Evolutionary conservation across 2,797 vertebrate species (phyloP), one percentile per base, ranked within the genome.

Genomic region (Rachycentron canadum): DNA sequence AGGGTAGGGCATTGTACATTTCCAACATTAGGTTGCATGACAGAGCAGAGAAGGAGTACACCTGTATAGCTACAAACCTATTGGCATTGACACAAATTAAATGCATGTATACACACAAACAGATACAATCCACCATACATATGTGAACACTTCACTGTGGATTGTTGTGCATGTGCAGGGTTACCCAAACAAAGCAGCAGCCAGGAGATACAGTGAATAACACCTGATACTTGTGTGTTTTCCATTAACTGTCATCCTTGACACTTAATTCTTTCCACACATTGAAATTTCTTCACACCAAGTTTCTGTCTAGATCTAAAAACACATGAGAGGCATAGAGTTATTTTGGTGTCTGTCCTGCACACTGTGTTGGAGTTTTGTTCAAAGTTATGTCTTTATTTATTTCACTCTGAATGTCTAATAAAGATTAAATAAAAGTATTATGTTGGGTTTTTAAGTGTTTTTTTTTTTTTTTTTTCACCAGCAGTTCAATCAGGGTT

Each of bases 111-210:
- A 65, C 30, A 52, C 16, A 40, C 36, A 36, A 21, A 4, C n/a
- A 58, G 62, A 60, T 23, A 28, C 41, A 64, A 23, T 16, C 14
- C 61, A 45, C 53, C 30, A 38, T 34, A 50, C n/a, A n/a, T n/a
- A n/a, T n/a, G n/a, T n/a, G 32, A 58, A 19, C 67, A 64, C 34
- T 49, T 71, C 26, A 69, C 53, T 58, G 61, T 38, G 55, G 49
- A 56, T 65, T 78, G 63, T 69, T 68, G 80, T 81, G 47, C 30
- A 23, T 83, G 73, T 72, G 65, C 81, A 81, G 84, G 77, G 87
- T 90, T 92, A 91, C 34, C 43, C 62, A 93, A 94, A 92, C 85
- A 90, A 7, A 78, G 34, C 26, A 12, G 53, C 74, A 84, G 89
- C 89, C 91, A 92, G 89, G 52, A 88, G 45, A 86, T 47, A 88